phyloP scores from a whole-genome alignment of 2,797 vertebrate species.

The Pseudochirops cupreus region DNA sequence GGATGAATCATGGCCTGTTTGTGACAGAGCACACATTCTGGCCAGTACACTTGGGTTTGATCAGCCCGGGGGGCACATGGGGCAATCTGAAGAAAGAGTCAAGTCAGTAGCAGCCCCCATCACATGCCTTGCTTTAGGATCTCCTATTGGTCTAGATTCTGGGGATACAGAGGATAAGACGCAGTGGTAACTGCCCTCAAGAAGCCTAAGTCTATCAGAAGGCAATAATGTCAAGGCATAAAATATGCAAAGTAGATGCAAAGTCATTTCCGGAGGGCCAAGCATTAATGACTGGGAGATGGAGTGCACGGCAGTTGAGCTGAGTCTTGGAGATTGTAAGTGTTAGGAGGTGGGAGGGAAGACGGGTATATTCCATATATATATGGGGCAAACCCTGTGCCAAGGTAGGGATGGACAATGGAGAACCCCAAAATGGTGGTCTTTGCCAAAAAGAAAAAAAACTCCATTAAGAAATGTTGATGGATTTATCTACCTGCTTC shows the following conservation, averaged over 20 bases:
- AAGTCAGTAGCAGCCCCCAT: not conserved
- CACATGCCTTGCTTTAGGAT: too few species aligned
- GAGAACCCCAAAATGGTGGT: not conserved
- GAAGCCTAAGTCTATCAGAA: not conserved
- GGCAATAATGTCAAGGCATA: not conserved
- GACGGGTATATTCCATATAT: not conserved
- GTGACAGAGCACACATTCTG: not conserved
- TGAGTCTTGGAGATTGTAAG: not conserved
- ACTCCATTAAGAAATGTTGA: not conserved
- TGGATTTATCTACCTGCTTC: not conserved
- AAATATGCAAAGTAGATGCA: not conserved
- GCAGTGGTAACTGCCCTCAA: not conserved
- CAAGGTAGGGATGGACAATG: not conserved
- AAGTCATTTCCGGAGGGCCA: not conserved
- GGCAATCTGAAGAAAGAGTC: not conserved
- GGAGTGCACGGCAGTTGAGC: not conserved
- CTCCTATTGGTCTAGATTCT: too few species aligned
- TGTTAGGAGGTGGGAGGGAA: not conserved
- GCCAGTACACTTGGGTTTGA: not conserved
- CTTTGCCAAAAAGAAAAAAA: not conserved
- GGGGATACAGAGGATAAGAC: not conserved
- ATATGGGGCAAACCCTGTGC: too few species aligned
- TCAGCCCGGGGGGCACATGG: not conserved
- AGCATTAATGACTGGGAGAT: not conserved
- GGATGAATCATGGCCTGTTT: not conserved